Evolutionary conservation across 2,113 vertebrate genomes (phyloP).

Genomic region (Silurus glanis): DNA sequence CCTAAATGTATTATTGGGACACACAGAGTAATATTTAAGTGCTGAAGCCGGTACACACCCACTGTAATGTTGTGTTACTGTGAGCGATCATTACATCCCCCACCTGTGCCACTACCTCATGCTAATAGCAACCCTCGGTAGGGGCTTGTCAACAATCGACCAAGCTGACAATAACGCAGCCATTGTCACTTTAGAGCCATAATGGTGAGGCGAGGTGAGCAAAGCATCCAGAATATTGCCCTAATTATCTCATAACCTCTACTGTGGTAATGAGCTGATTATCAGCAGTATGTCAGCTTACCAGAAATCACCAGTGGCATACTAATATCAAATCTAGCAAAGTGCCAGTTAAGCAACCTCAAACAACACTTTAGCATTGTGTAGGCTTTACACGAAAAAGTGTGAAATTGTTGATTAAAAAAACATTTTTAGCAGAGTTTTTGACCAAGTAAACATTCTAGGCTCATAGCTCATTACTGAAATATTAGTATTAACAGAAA

Average conservation of each 20-base stretch:
- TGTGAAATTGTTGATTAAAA: background rate
- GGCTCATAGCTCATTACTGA: background rate
- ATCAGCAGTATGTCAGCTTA: background rate
- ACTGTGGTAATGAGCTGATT: background rate
- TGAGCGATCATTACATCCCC: conserved; percentile 37
- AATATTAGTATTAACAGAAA: background rate
- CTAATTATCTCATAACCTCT: conserved; percentile 8
- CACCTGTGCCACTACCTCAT: conserved; percentile 42
- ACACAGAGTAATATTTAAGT: conserved; percentile 42
- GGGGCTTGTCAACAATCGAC: conserved; percentile 36
- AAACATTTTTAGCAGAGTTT: background rate
- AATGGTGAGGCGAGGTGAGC: conserved; percentile 3
- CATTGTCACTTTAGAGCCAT: background rate
- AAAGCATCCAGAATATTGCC: conserved; percentile 8
- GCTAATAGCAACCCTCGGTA: conserved; percentile 31
- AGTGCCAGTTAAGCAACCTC: background rate
- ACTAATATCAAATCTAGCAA: background rate
- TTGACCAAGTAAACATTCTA: background rate
- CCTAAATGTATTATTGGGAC: conserved; percentile 39
- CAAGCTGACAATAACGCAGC: conserved; percentile 28
- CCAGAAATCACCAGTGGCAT: background rate
- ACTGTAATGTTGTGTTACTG: conserved; percentile 37
- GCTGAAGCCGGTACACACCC: conserved; percentile 32
- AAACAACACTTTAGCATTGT: background rate
- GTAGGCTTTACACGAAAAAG: background rate